These are phyloP conservation scores for Drosophila dives DNA, from an alignment of 2,888 invertebrate species.

Conservation along the genomic window DNA sequence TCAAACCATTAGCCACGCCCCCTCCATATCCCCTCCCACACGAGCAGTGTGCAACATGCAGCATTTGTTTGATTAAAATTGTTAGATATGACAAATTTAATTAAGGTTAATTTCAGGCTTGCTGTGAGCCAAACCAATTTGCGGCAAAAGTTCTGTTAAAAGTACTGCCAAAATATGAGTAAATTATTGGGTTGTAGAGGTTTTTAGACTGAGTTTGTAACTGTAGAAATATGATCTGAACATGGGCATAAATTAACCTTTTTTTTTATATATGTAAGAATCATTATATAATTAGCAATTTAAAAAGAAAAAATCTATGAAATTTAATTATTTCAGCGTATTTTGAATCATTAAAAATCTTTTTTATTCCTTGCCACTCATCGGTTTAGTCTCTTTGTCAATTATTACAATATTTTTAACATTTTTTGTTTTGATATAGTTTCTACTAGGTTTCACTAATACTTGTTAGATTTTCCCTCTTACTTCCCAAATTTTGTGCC, in stretches of 20 bases:
- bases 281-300: neutral
- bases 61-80: constrained; percentile 61
- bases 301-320: neutral
- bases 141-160: neutral
- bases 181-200: neutral
- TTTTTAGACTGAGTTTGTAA: neutral
- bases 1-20: constrained; percentile 11
- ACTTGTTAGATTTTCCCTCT: no score
- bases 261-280: no score
- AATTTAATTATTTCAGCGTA: no score
- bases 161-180: neutral
- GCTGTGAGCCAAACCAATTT: neutral
- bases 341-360: no score
- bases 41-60: constrained; percentile 29
- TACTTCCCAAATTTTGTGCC: no score
- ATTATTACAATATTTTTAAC: no score
- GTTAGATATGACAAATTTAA: constrained; percentile 74
- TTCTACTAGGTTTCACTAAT: no score
- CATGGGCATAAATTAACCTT: neutral
- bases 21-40: neutral
- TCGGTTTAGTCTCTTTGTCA: no score
- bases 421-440: no score
- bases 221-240: neutral
- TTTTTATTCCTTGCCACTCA: no score
- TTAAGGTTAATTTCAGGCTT: constrained; percentile 65